phyloP scores from a whole-genome alignment of 2,113 vertebrate species.

The Desmodus rotundus region DNA sequence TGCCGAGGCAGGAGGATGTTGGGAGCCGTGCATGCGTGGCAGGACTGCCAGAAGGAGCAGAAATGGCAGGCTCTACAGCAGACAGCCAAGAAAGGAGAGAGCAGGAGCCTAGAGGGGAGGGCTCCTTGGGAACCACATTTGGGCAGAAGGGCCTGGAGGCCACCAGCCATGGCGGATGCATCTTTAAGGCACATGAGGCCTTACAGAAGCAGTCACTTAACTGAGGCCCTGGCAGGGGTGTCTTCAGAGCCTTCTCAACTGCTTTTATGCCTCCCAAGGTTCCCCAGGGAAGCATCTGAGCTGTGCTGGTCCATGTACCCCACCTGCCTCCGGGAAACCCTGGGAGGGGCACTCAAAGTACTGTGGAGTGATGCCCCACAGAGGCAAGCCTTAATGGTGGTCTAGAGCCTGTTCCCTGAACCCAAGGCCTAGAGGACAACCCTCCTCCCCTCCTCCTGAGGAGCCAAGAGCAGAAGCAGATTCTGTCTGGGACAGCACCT shows the following conservation, averaged over 20 bases:
- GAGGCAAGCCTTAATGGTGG: neutral
- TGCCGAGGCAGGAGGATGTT: neutral
- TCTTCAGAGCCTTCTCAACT: neutral
- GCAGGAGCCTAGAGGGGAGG: neutral
- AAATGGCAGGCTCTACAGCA: neutral
- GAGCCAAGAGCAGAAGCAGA: neutral
- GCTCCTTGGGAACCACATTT: neutral
- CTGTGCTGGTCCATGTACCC: neutral
- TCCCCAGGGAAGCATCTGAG: neutral
- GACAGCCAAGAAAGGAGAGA: neutral
- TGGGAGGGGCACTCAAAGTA: neutral
- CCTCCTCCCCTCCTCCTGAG: neutral
- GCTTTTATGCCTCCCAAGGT: neutral
- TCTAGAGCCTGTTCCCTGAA: neutral
- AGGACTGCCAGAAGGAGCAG: conserved; percentile 9
- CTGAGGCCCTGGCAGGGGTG: neutral
- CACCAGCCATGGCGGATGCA: too few species aligned
- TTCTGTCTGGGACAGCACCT: neutral
- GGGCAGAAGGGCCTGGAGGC: neutral
- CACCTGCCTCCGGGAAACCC: neutral
- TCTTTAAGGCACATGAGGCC: neutral
- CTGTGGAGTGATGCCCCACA: neutral
- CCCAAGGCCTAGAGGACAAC: neutral
- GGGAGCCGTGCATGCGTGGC: neutral
- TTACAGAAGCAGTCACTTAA: neutral